Base-by-base conservation (phyloP, 2,888 invertebrate genomes). In the Odontomyia ornata region DNA sequence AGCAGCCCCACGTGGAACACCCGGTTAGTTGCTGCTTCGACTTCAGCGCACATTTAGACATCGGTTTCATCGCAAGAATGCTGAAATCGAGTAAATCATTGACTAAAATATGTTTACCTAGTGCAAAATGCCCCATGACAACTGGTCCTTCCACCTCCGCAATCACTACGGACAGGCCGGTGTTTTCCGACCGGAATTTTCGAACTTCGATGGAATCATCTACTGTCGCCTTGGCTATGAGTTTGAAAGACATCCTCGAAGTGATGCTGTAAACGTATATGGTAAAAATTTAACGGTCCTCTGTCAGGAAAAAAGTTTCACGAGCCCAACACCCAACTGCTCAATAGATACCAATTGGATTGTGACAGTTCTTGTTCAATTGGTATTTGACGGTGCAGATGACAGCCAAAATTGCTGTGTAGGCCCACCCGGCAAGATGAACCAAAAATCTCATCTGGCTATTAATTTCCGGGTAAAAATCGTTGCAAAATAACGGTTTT, bases 91-190 rank as follows among this genome's bases (percentile, higher is more conserved):
- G 9, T 36, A 36, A 4, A 15, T 9, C 52, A 52, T 18, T 4
- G 52, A 64, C n/a, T n/a, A n/a, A 21, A 84, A 88, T 87, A 27
- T 23, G 25, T 57, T 57, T 89, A 96, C 96, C 95, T 72, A 97
- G 88, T 83, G 93, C 93, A 85, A 97, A 94, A 84, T 92, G 95
- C 76, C 96, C 96, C 84, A 94, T 93, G 2, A 97, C 95, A 46
- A 96, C 88, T n/a, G 97, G 97, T 0, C 96, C 96, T 81, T 95
- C 95, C 4, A 96, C 93, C 85, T 95, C 92, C 9, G 94, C 95
- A 80, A 96, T 91, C 76, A 93, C 92, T 57, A 97, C 91, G 4
- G 92, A 93, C 57, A 97, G 86, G 15, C 95, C 96, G 47, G 96
- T 95, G 82, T 89, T 90, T 77, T 89, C 89, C 0, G 95, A 95